phyloP scores from a whole-genome alignment of 2,113 vertebrate genomes.

The Protobothrops mucrosquamatus region DNA sequence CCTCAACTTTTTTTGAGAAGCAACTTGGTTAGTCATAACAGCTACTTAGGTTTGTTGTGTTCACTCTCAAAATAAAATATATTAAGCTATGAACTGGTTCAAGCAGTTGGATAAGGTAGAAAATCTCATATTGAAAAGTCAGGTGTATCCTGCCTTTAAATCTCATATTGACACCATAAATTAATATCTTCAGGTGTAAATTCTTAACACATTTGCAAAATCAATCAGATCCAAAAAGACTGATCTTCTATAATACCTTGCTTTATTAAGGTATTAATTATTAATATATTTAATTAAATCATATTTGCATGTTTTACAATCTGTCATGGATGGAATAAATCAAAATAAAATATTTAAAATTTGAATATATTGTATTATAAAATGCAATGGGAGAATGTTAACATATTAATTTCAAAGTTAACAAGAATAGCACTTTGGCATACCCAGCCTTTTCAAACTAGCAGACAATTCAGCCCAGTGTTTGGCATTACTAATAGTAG shows the following conservation, averaged over 20 bases:
- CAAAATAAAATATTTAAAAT: neutral
- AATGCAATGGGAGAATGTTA: neutral
- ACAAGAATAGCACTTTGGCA: neutral
- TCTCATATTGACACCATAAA: neutral
- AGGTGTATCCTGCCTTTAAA: neutral
- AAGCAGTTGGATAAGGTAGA: neutral
- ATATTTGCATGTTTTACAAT: neutral
- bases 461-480: neutral
- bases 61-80: neutral
- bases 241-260: neutral
- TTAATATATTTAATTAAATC: neutral
- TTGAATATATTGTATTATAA: neutral
- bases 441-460: neutral
- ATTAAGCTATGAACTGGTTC: neutral
- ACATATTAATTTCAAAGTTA: neutral
- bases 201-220: neutral
- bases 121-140: neutral
- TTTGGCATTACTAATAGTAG: neutral
- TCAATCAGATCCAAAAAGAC: neutral
- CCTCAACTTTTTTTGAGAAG: neutral
- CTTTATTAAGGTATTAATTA: neutral
- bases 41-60: neutral
- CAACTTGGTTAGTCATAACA: neutral
- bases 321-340: neutral
- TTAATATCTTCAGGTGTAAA: neutral